Base-by-base conservation (phyloP, 2,888 invertebrate genomes). In the Polymixis flavicincta region DNA sequence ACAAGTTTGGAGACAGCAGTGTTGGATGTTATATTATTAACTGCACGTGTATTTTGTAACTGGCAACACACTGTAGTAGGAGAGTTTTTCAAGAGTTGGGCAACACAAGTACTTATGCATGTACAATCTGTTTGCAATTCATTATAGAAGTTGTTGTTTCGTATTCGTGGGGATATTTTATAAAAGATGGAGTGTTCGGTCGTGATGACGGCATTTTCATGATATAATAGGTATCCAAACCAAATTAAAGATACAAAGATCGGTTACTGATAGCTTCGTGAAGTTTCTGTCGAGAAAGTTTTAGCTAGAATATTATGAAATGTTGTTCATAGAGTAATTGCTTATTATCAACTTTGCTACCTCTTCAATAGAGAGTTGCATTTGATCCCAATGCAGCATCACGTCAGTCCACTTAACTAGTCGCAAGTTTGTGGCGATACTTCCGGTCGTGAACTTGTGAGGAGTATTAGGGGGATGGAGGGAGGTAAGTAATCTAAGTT, bases 401-500 rank as follows among this genome's bases (percentile, higher is more conserved):
- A 63, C 48, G 22, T 50, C 54, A 28, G 54, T 37, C 19, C 71
- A 78, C 63, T 67, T n/a, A 64, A 55, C 50, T 60, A 67, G 52
- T 32, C 32, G 19, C 64, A 64, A 74, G 55, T 57, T 65, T n/a
- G 32, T 32, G 65, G 13, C 50, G 25, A 66, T 67, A 63, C 59
- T 54, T 60, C 52, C 48, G 59, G 57, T 14, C 54, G 52, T 9
- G 42, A 45, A 45, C 11, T 45, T 11, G 42, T 45, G 32, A n/a
- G 25, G 50, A 32, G 55, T 6, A n/a, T 8, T 25, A 17, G 55
- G 28, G 17, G 17, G 25, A 32, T 14, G 25, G 32, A 17, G 11
- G 50, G 8, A 2, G 28, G 25, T 42, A 55, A 72, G 78, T 78
- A 72, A 80, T 80, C 83, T 83, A 83, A 80, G 78, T 80, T 78